These are phyloP conservation scores for Drosophila paramelanica DNA, from an alignment of 2,888 invertebrate species.

Conservation along the genomic window DNA sequence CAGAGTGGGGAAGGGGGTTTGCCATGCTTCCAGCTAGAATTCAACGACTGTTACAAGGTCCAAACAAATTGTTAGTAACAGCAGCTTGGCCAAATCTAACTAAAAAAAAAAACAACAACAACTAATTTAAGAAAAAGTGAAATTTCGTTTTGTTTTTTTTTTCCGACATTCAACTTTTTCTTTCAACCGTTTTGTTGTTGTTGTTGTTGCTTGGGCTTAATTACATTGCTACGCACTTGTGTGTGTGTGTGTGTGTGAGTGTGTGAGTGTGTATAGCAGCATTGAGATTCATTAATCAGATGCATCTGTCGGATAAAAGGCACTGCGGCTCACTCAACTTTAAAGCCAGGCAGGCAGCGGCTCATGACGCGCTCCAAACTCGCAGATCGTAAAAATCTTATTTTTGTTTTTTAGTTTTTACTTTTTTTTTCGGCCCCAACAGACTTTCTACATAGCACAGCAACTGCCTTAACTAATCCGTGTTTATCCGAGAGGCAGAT, in stretches of 20 bases:
- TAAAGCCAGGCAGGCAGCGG: constrained; percentile 52
- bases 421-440: background rate
- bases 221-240: constrained; percentile 76
- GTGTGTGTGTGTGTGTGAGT: constrained; percentile 3
- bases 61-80: constrained; percentile 16
- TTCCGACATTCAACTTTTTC: constrained; percentile 44
- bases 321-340: constrained; percentile 27
- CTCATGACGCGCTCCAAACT: constrained; percentile 63
- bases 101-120: background rate
- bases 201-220: constrained; percentile 61
- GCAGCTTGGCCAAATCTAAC: background rate
- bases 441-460: constrained; percentile 32
- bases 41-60: constrained; percentile 37
- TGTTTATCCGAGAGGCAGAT: constrained; percentile 31
- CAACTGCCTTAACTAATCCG: constrained; percentile 15
- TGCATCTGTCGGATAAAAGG: constrained; percentile 78
- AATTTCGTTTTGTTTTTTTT: constrained; percentile 21
- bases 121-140: constrained; percentile 57
- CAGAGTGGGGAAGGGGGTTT: background rate
- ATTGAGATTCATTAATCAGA: constrained; percentile 78
- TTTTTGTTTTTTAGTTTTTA: background rate
- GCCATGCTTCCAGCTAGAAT: constrained; percentile 13
- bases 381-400: constrained; percentile 50
- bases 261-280: constrained; percentile 41
- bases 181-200: constrained; percentile 43